Base-by-base conservation (phyloP, 2,113 vertebrate genomes). In the Lipotes vexillifer region DNA sequence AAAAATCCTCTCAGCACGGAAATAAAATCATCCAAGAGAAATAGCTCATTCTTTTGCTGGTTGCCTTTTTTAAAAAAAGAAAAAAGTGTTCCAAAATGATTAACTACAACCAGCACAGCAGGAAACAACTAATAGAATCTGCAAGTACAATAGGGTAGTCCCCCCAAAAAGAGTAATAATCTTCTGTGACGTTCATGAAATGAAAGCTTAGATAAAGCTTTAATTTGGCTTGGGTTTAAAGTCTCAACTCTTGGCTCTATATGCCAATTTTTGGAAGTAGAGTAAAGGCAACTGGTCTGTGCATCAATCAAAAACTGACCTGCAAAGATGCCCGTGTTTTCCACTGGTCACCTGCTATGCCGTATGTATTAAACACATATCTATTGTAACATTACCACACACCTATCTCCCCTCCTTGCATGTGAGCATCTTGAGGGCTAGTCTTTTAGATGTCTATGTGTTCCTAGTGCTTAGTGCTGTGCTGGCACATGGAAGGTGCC, bases 21-120 rank as follows among this genome's bases (percentile, higher is more conserved):
- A 97, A 97, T 97, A 96, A 97, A 96, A 96, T 93, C 88, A 97
- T 98, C 96, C 94, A 98, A 98, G 94, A 90, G 93, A 98, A 98
- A 98, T 77, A 98, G 87, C 83, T 96, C 80, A 83, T 57, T 90
- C 87, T 98, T 98, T 95, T 98, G 97, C 96, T 97, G 96, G 89
- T 87, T 98, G 94, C 97, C 21, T 52, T 77, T 75, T 98, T 95
- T 96, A 98, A 55, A 93, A 90, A 69, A 96, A 98, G 94, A 97
- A 77, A 94, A 69, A 90, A 44, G 52, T 68, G 36, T 65, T 93
- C 59, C 25, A 36, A 88, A 71, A 88, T 93, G 91, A 93, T 85
- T 92, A 86, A 90, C 59, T 95, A 59, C 77, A 91, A 74, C 31
- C 5, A 85, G 78, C 23, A 72, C 1, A 33, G 52, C 8, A 65